Base-by-base conservation (phyloP, 2,797 vertebrate genomes). In the Melanotaenia nigrans region DNA sequence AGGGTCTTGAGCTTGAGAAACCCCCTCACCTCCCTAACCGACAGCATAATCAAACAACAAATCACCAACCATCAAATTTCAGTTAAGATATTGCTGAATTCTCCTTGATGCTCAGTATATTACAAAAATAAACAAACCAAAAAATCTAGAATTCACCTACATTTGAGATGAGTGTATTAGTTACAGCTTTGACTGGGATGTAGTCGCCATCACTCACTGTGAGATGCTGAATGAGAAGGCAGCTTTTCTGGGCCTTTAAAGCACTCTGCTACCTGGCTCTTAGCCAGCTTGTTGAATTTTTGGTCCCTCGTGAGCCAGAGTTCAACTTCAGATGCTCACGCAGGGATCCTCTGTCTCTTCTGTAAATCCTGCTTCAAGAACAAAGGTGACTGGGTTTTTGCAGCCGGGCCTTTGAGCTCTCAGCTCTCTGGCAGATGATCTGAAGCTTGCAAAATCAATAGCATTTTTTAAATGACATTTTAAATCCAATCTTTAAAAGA, bases 341-440 rank as follows among this genome's bases (percentile, higher is more conserved):
- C 47, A 58, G 22, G 25, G 60, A 58, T 79, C 35, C n/a, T 30
- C 32, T 16, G 49, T 68, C 47, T 68, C 30, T 55, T 76, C 4
- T 3, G 8, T 60, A 65, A 65, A 64, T 65, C 65, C 64, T 45
- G 75, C 25, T 68, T 83, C 24, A 65, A 58, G 59, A 83, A 53
- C 56, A 73, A 73, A 68, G 53, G 65, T 76, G 65, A 35, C 56
- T 22, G n/a, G 30, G 24, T 13, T 80, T 67, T 73, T 69, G 20
- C 63, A 71, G 42, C 57, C 62, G 28, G 62, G 33, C n/a, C 51
- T 16, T 38, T 47, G 18, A 64, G 59, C 61, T 51, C 61, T 49
- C 11, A 14, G 54, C 11, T 32, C 5, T n/a, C 32, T 45, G 24
- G 11, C 42, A 57, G 28, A 73, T 22, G 42, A 63, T 65, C 63